Evolutionary conservation across 1,140 invertebrate species (phyloP), one percentile per base, ranked within the genome.

Genomic region (Penaeus indicus): DNA sequence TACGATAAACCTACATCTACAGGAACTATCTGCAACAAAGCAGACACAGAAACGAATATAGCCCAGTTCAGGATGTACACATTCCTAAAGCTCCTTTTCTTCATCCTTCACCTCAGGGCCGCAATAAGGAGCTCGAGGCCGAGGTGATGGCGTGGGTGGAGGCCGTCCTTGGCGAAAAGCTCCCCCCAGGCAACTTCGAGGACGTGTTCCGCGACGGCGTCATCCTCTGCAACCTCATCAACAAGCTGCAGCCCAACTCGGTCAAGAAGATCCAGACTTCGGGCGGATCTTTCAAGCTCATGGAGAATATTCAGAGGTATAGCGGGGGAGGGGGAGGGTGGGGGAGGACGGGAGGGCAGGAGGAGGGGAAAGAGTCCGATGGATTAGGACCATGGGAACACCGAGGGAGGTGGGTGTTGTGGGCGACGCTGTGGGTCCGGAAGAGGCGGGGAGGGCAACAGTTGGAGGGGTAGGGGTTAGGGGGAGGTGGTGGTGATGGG

Each of bases 231-330:
- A 96, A 98, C 91, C 93, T 99, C 18, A 97, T 97, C 92, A 99
- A 99, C 93, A 98, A 99, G 94, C 94, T 99, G 83, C 94, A 95
- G 1, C 98, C 98, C 2, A 97, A 97, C n/a, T 97, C 96, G 5
- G 96, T 99, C 1, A 98, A 98, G 92, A 99, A 99, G 93, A 99
- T 99, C 89, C 98, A 99, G 93, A 95, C 96, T 72, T 97, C 96
- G 91, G 98, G 98, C 91, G 98, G 97, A 42, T 98, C 98, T 91
- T 99, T 99, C 93, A 98, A 99, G 91, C 94, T 99, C 90, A 99
- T 99, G 98, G 98, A 99, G 93, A 99, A 99, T 93, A 96, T 99
- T 92, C 97, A 98, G 93, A 95, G 97, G 95, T 95, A 92, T 85
- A 77, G 47, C 22, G n/a, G 7, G 47, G 13, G 79, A 32, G 47